phyloP scores from a whole-genome alignment of 2,113 vertebrate species.

The Odocoileus hemionus region DNA sequence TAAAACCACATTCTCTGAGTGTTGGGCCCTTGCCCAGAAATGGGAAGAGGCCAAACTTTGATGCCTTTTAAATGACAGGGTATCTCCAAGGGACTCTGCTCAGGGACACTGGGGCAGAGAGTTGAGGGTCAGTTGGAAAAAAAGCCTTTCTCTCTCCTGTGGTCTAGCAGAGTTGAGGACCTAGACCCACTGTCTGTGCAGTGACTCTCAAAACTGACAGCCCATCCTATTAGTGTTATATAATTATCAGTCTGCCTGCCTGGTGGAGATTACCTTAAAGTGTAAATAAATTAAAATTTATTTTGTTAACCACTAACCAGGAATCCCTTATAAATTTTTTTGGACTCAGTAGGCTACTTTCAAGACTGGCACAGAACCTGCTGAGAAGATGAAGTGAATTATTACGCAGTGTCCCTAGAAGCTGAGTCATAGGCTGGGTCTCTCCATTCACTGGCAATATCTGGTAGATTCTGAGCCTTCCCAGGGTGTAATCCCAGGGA shows the following conservation, averaged over 20 bases:
- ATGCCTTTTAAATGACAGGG: conserved; percentile 62
- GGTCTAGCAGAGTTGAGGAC: not conserved
- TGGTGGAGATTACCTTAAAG: not conserved
- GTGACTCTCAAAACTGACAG: not conserved
- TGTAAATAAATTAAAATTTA: not conserved
- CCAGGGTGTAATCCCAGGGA: not conserved
- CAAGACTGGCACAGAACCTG: not conserved
- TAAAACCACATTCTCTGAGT: conserved; percentile 70
- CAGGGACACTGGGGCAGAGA: conserved; percentile 3
- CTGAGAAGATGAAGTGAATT: not conserved
- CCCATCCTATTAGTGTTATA: not conserved
- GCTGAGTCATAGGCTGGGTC: not conserved
- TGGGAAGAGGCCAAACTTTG: conserved; percentile 58
- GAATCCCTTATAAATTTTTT: not conserved
- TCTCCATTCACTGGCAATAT: not conserved
- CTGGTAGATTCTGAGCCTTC: not conserved
- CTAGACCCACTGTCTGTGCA: not conserved
- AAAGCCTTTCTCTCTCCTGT: not conserved
- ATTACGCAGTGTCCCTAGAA: not conserved
- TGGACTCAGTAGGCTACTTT: not conserved
- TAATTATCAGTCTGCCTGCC: not conserved
- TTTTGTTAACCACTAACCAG: not conserved
- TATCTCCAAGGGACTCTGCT: conserved; percentile 44
- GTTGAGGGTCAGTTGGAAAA: not conserved
- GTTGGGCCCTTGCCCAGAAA: conserved; percentile 70